Percentiles rank a stretch among this genome's conserved stretches.
Conservation (phyloP, 1,140 invertebrate species). For the Chymomyza costata region DNA sequence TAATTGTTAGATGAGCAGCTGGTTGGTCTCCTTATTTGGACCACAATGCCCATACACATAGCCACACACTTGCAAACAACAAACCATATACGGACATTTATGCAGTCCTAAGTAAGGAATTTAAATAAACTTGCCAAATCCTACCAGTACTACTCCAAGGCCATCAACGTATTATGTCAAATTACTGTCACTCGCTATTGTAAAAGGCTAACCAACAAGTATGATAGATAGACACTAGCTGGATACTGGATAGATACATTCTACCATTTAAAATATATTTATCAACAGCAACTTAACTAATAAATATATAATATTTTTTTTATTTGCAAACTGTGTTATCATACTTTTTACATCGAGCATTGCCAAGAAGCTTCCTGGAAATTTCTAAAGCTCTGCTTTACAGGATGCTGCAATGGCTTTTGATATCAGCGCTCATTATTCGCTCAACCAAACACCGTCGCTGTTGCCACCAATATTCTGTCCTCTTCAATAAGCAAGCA, state of each 20-base stretch:
- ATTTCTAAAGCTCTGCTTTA: constrained; percentile 50
- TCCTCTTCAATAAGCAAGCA: constrained; percentile 14
- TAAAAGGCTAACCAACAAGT: too few relatives aligned
- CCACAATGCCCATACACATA: constrained; percentile 34
- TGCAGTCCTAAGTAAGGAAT: constrained; percentile 15
- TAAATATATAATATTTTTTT: too few relatives aligned
- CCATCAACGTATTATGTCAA: constrained; percentile 55
- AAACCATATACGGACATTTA: neutral
- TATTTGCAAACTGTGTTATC: constrained; percentile 48
- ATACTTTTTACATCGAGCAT: constrained; percentile 44
- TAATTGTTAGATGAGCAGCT: too few relatives aligned
- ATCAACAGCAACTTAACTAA: too few relatives aligned
- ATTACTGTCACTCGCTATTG: constrained; percentile 60
- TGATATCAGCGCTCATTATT: constrained; percentile 34
- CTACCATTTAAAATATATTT: too few relatives aligned
- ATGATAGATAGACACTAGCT: too few relatives aligned
- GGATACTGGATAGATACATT: too few relatives aligned
- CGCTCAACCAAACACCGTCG: constrained; percentile 33
- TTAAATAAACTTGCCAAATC: constrained; percentile 58
- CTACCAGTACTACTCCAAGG: constrained; percentile 11
- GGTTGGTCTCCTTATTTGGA: constrained; percentile 43
- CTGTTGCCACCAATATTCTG: constrained; percentile 28
- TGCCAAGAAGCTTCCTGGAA: constrained; percentile 46
- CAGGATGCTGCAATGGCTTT: constrained; percentile 65
- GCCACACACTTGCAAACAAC: neutral